Conservation (phyloP, 2,888 invertebrate species). For the Ichneumon xanthorius region DNA sequence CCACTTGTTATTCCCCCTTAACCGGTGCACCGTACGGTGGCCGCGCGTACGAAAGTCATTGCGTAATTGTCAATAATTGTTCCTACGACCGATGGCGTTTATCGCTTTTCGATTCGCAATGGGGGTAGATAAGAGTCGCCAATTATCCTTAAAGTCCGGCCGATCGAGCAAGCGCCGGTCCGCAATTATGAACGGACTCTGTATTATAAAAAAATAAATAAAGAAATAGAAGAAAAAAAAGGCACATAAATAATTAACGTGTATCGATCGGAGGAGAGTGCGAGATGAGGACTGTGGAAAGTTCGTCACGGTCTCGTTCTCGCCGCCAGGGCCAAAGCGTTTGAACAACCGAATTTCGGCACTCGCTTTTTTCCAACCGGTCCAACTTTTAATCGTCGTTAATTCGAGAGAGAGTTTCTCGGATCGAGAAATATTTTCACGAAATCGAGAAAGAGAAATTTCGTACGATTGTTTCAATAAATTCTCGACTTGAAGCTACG, state of each 20-base stretch:
- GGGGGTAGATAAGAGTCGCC: constrained; percentile 71
- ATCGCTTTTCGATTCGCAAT: constrained; percentile 55
- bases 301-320: constrained; percentile 62
- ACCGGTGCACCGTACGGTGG: not conserved
- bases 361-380: constrained; percentile 30
- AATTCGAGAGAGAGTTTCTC: constrained; percentile 18
- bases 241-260: constrained; percentile 31
- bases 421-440: not conserved
- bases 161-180: not conserved
- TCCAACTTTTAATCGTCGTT: constrained; percentile 1
- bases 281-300: constrained; percentile 59
- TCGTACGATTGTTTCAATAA: constrained; percentile 2
- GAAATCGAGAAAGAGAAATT: constrained; percentile 54
- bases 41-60: constrained; percentile 61
- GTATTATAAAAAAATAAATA: not conserved
- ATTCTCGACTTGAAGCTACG: not conserved
- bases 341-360: constrained; percentile 52
- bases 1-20: constrained; percentile 15
- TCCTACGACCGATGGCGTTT: constrained; percentile 68
- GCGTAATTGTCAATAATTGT: constrained; percentile 77
- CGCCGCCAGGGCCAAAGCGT: constrained; percentile 28
- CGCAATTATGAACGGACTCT: not conserved
- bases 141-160: constrained; percentile 39
- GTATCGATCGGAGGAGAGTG: constrained; percentile 21
- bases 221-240: not conserved